Evolutionary conservation across 37 sponge, comb jelly and placozoan genomes (phyloP).

Genomic region (Agelas oroides): DNA sequence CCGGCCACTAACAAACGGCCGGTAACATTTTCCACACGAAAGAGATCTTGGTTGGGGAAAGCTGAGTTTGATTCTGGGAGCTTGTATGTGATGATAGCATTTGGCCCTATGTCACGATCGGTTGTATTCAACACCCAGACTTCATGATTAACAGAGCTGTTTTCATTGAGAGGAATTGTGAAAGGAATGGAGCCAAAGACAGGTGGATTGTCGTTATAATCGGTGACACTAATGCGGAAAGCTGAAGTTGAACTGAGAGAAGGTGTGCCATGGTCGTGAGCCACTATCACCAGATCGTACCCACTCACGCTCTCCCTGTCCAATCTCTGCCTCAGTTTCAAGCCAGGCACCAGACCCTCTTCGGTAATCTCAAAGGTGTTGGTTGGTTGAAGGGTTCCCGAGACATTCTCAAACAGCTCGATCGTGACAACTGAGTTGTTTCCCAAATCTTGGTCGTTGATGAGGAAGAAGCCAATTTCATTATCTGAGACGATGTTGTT

Average conservation of each 20-base stretch:
- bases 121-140: slow-evolving; percentile 19
- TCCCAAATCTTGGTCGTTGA: slow-evolving; percentile 58
- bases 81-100: slow-evolving; percentile 34
- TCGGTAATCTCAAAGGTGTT: not conserved
- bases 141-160: not conserved
- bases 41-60: slow-evolving; percentile 51
- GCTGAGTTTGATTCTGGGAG: slow-evolving; percentile 4
- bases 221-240: slow-evolving; percentile 37
- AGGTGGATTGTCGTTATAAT: slow-evolving; percentile 70
- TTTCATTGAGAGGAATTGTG: not conserved
- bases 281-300: slow-evolving; percentile 45
- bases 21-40: slow-evolving; percentile 2
- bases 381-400: not conserved
- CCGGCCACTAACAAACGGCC: slow-evolving; percentile 30
- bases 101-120: slow-evolving; percentile 39
- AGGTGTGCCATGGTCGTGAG: slow-evolving; percentile 48
- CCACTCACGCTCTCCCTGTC: slow-evolving; percentile 47
- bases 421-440: not conserved
- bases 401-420: slow-evolving; percentile 20
- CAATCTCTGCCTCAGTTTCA: slow-evolving; percentile 8
- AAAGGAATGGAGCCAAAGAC: slow-evolving; percentile 38
- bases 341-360: not conserved
- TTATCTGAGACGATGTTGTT: not conserved
- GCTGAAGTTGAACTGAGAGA: not conserved
- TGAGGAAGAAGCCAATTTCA: not conserved